A percentile compares a stretch with the other conserved stretches of the same genome.
Evolutionary conservation across 2,888 invertebrate species (phyloP).

Genomic region (Hypselothyrea guttata): DNA sequence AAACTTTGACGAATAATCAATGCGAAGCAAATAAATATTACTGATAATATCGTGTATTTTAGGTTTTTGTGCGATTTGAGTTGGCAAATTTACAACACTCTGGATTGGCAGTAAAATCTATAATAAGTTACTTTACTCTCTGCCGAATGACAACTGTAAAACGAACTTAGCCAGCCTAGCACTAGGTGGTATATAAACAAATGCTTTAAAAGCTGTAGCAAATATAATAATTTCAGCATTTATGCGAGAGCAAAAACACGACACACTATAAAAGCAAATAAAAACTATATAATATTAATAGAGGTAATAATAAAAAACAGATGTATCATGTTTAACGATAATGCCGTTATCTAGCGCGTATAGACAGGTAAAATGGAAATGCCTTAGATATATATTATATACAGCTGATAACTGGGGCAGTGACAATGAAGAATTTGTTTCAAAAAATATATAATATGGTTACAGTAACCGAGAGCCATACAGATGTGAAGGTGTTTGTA

Average conservation of each 20-base stretch:
- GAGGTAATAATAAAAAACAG: constrained; percentile 36
- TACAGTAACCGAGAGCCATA: no score
- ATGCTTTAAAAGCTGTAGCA: no score
- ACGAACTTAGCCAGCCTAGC: no score
- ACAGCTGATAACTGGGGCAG: constrained; percentile 12
- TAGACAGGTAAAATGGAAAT: constrained; percentile 51
- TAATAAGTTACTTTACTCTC: constrained; percentile 10
- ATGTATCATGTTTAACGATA: constrained; percentile 70
- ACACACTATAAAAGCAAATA: constrained; percentile 7
- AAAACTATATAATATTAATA: constrained; percentile 6
- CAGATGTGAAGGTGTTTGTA: no score
- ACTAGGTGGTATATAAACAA: no score
- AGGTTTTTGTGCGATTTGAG: constrained; percentile 4
- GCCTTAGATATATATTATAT: constrained; percentile 25
- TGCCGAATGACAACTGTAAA: no score
- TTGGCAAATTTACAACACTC: no score
- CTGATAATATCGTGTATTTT: constrained; percentile 5
- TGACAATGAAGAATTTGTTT: constrained; percentile 1
- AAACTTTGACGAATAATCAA: neutral
- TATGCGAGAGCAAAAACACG: constrained; percentile 19
- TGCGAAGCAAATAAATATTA: neutral
- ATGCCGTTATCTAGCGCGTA: constrained; percentile 58
- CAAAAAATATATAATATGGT: no score
- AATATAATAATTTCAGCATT: constrained; percentile 27
- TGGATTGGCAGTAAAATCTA: constrained; percentile 12